Percentiles rank a stretch among this genome's conserved stretches.
These are phyloP conservation scores for Amorpha juglandis DNA, from an alignment of 2,888 invertebrate species.

Conservation along the genomic window DNA sequence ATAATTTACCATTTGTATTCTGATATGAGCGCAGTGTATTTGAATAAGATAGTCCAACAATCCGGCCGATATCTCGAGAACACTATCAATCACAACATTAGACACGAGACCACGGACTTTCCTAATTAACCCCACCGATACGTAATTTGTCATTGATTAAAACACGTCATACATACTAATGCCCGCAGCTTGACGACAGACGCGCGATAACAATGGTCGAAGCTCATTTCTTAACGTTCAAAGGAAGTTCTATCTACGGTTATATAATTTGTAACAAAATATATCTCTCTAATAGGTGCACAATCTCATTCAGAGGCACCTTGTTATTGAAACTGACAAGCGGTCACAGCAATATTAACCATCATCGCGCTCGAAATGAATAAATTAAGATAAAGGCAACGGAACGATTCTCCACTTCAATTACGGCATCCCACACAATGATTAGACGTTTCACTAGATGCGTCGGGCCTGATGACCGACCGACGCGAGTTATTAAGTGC, in stretches of 20 bases:
- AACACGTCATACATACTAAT: slow-evolving; percentile 34
- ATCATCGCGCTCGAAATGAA: slow-evolving; percentile 70
- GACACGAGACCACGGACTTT: slow-evolving; percentile 65
- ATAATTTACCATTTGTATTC: slow-evolving; percentile 71
- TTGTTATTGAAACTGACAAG: slow-evolving; percentile 78
- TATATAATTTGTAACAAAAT: slow-evolving; percentile 32
- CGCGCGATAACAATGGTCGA: slow-evolving; percentile 4
- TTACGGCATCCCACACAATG: slow-evolving; percentile 80
- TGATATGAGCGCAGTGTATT: slow-evolving; percentile 61
- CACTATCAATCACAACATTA: slow-evolving; percentile 74
- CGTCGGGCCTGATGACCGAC: slow-evolving; percentile 63
- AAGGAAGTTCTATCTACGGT: slow-evolving; percentile 22
- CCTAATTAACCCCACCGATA: slow-evolving; percentile 68
- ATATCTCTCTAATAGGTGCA: slow-evolving; percentile 58
- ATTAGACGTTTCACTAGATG: slow-evolving; percentile 78
- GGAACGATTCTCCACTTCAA: slow-evolving; percentile 75
- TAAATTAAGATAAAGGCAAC: slow-evolving; percentile 82
- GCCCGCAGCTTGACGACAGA: slow-evolving; percentile 31
- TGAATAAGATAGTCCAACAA: slow-evolving; percentile 75
- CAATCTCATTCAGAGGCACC: slow-evolving; percentile 60
- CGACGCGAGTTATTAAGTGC: slow-evolving; percentile 77
- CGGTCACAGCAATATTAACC: slow-evolving; percentile 80
- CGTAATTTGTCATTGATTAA: slow-evolving; percentile 67
- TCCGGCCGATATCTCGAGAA: slow-evolving; percentile 77
- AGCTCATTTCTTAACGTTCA: slow-evolving; percentile 25